phyloP scores from a whole-genome alignment of 1,140 invertebrate genomes.

The Drosophila biarmipes region DNA sequence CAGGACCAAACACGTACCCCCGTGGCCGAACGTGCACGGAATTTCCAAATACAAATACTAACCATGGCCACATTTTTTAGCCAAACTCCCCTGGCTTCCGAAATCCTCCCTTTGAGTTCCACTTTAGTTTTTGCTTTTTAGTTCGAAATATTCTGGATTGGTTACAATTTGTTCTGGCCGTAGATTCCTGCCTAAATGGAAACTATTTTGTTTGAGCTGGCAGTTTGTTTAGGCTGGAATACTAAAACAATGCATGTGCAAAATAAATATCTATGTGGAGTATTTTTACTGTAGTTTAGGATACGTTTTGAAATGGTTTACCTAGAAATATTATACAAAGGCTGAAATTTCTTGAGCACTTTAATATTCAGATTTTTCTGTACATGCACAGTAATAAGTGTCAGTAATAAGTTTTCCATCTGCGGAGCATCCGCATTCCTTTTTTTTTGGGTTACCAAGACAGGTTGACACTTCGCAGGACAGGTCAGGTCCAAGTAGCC shows the following conservation, averaged over 20 bases:
- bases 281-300: neutral
- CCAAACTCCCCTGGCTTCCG: conserved; percentile 2
- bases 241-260: conserved; percentile 1
- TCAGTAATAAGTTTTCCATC: conserved; percentile 37
- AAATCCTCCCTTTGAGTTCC: neutral
- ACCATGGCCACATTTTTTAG: conserved; percentile 71
- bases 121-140: conserved; percentile 34
- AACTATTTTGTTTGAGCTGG: conserved; percentile 34
- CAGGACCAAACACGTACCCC: conserved; percentile 69
- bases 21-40: conserved; percentile 71
- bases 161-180: conserved; percentile 42
- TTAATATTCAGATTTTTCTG: too few species aligned
- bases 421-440: neutral
- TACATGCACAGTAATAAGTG: too few species aligned
- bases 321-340: neutral
- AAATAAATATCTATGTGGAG: conserved; percentile 4
- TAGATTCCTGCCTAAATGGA: conserved; percentile 26
- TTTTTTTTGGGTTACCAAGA: conserved; percentile 4
- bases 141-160: conserved; percentile 45
- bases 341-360: neutral
- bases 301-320: neutral
- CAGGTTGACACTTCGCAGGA: conserved; percentile 48
- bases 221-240: conserved; percentile 6
- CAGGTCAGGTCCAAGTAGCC: conserved; percentile 15
- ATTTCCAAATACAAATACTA: conserved; percentile 73